These are phyloP conservation scores for Montipora efflorescens DNA, from an alignment of 64 coral and sea anemone species.

Conservation along the genomic window DNA sequence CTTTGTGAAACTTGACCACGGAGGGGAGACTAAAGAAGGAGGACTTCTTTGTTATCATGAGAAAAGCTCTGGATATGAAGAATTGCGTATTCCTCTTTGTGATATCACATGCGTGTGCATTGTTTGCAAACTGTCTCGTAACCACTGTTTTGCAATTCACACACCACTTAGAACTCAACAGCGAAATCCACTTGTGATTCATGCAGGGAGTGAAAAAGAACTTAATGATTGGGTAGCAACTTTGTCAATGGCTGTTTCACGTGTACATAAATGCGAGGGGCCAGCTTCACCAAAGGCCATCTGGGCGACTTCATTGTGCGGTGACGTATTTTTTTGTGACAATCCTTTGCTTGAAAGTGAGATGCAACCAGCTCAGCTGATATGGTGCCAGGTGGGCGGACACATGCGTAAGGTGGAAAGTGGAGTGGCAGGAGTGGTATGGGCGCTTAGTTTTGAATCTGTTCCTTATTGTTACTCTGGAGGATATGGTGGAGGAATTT, in stretches of 20 bases:
- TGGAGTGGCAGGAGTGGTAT: slow-evolving; percentile 84
- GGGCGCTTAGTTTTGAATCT: slow-evolving; percentile 92
- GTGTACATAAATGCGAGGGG: slow-evolving; percentile 78
- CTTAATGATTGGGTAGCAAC: slow-evolving; percentile 94
- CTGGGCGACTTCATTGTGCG: slow-evolving; percentile 77
- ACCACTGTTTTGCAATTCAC: slow-evolving; percentile 89
- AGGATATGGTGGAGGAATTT: slow-evolving; percentile 97
- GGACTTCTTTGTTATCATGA: slow-evolving; percentile 80
- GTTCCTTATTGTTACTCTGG: slow-evolving; percentile 89
- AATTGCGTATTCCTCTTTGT: slow-evolving; percentile 72
- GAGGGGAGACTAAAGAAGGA: slow-evolving; percentile 55
- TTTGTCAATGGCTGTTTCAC: slow-evolving; percentile 51
- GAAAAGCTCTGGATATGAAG: slow-evolving; percentile 72
- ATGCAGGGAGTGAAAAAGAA: slow-evolving; percentile 80
- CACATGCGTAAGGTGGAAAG: slow-evolving; percentile 85
- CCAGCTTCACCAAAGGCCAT: slow-evolving; percentile 78
- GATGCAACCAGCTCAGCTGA: slow-evolving; percentile 62
- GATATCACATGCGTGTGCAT: slow-evolving; percentile 87
- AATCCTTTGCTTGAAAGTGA: slow-evolving; percentile 30
- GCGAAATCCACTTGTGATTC: slow-evolving; percentile 82
- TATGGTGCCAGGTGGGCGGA: slow-evolving; percentile 95
- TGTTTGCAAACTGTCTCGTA: slow-evolving; percentile 78
- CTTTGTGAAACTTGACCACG: slow-evolving; percentile 74
- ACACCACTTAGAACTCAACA: slow-evolving; percentile 72
- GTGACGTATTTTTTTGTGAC: slow-evolving; percentile 97